Percentiles rank a stretch among this genome's conserved stretches.
phyloP scores from a whole-genome alignment of 1,140 invertebrate species.

The Ceratosolen solmsi region DNA sequence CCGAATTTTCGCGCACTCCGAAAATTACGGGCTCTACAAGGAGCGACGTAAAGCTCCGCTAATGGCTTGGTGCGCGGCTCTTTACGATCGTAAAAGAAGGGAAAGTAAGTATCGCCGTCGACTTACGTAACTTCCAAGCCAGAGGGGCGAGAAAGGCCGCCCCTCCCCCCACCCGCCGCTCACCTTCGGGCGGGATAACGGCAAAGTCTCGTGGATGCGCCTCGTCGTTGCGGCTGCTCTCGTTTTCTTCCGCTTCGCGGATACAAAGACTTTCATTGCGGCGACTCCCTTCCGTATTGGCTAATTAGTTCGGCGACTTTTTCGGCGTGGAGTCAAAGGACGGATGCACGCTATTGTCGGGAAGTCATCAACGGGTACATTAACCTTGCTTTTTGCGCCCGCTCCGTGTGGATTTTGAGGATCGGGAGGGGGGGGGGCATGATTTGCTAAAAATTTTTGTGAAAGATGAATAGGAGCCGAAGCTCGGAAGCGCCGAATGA shows the following conservation, averaged over 20 bases:
- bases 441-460: neutral
- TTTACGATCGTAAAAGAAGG: constrained; percentile 70
- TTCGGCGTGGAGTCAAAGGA: too few relatives aligned
- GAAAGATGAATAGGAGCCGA: neutral
- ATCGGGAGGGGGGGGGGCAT: too few relatives aligned
- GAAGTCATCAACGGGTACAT: neutral
- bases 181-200: constrained; percentile 11
- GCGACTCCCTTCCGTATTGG: neutral
- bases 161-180: neutral
- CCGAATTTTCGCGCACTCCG: too few relatives aligned
- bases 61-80: constrained; percentile 57
- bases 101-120: constrained; percentile 67
- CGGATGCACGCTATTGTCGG: neutral
- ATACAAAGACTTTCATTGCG: too few relatives aligned
- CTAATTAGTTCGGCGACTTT: neutral
- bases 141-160: constrained; percentile 47
- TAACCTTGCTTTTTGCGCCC: neutral
- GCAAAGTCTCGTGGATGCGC: neutral
- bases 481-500: neutral
- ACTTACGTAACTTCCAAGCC: constrained; percentile 64
- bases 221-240: neutral
- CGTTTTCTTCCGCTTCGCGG: neutral
- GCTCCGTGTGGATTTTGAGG: neutral
- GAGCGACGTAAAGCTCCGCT: constrained; percentile 59
- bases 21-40: neutral